Evolutionary conservation across 2,888 invertebrate species (phyloP).

Genomic region (Netelia fuscicornis): DNA sequence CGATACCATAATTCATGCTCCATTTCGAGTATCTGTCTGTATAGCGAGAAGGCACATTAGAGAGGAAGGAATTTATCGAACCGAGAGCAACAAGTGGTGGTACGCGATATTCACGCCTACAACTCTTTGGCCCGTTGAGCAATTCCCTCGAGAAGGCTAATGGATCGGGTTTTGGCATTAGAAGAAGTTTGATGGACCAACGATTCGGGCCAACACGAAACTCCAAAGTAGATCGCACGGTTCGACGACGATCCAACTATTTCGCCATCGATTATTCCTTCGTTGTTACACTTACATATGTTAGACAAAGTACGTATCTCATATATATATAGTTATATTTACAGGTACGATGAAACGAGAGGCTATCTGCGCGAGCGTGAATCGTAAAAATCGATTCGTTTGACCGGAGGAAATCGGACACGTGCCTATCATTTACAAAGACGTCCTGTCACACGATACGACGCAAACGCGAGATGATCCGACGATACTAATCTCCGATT

Average conservation of each 20-base stretch:
- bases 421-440: too few species aligned
- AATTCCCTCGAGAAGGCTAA: slow-evolving; percentile 10
- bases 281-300: too few species aligned
- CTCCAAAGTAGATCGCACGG: background rate
- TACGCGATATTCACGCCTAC: slow-evolving; percentile 31
- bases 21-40: slow-evolving; percentile 10
- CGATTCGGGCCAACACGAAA: background rate
- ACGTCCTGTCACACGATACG: too few species aligned
- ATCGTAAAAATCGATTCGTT: too few species aligned
- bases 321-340: too few species aligned
- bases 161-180: slow-evolving; percentile 41
- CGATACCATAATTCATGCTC: slow-evolving; percentile 46
- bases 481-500: too few species aligned
- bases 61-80: slow-evolving; percentile 45
- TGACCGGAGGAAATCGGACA: too few species aligned
- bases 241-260: slow-evolving; percentile 21
- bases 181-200: background rate
- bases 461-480: too few species aligned
- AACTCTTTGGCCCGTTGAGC: slow-evolving; percentile 1
- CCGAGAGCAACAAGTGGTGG: slow-evolving; percentile 34
- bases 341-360: too few species aligned
- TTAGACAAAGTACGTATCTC: too few species aligned
- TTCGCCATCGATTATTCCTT: slow-evolving; percentile 41
- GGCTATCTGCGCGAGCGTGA: too few species aligned
- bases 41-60: slow-evolving; percentile 23